phyloP scores from a whole-genome alignment of 2,888 invertebrate genomes.

The Leptopilina drosophilae region DNA sequence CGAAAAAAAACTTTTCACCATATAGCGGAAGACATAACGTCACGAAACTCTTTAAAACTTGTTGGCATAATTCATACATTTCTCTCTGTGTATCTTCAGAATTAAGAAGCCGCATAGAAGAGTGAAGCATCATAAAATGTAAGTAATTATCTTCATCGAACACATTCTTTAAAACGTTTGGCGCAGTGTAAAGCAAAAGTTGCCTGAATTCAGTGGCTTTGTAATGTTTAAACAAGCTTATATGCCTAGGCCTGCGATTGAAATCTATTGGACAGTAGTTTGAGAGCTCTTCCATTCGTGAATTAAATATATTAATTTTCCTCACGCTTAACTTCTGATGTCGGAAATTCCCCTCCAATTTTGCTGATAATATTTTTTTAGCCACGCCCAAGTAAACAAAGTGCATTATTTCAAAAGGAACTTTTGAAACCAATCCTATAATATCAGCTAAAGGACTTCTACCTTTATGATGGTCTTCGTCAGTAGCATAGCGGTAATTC shows the following conservation, averaged over 20 bases:
- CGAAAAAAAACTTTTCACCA: no score
- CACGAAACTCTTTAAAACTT: no score
- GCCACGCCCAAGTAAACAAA: conserved; percentile 31
- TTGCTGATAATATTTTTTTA: conserved; percentile 39
- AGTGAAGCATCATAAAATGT: no score
- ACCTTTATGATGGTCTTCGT: neutral
- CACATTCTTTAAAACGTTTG: no score
- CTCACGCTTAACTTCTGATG: conserved; percentile 35
- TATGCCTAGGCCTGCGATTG: neutral
- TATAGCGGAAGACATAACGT: no score
- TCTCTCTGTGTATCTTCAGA: no score
- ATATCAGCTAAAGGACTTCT: conserved; percentile 42
- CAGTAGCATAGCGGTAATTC: conserved; percentile 31
- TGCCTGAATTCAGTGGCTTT: neutral
- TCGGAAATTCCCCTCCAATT: conserved; percentile 35
- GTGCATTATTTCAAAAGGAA: conserved; percentile 42
- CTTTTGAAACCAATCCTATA: conserved; percentile 33
- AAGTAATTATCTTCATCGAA: no score
- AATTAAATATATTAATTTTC: conserved; percentile 15
- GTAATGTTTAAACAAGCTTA: neutral
- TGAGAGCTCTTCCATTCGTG: neutral
- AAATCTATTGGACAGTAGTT: neutral
- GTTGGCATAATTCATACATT: no score
- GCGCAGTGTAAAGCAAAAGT: no score
- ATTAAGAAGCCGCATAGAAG: no score